Evolutionary conservation across 1,140 invertebrate species (phyloP).

Genomic region (Manduca sexta): DNA sequence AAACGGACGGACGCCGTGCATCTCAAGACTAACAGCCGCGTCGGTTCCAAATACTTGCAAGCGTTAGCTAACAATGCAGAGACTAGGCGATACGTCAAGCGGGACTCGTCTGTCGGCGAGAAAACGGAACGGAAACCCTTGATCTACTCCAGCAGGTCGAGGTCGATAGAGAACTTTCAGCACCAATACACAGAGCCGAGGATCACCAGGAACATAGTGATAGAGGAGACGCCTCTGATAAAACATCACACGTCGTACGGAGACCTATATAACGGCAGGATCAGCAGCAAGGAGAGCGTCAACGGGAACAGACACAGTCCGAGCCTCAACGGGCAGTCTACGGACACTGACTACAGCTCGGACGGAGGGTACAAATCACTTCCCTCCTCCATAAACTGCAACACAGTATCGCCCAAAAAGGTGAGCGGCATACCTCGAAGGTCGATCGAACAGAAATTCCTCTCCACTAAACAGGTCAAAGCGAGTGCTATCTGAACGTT

Average conservation of each 20-base stretch:
- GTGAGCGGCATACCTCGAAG: slow-evolving; percentile 67
- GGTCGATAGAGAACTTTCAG: slow-evolving; percentile 69
- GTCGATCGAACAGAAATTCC: slow-evolving; percentile 59
- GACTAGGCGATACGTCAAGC: slow-evolving; percentile 45
- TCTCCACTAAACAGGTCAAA: slow-evolving; percentile 54
- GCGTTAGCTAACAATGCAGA: slow-evolving; percentile 48
- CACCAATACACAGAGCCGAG: slow-evolving; percentile 45
- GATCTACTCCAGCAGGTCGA: slow-evolving; percentile 51
- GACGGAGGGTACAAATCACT: slow-evolving; percentile 71
- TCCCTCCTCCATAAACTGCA: slow-evolving; percentile 67
- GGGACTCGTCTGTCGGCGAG: slow-evolving; percentile 49
- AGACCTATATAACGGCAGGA: slow-evolving; percentile 59
- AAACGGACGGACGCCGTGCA: slow-evolving; percentile 33
- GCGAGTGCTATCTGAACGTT: slow-evolving; percentile 50
- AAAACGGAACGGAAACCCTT: slow-evolving; percentile 37
- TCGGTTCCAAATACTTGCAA: slow-evolving; percentile 67
- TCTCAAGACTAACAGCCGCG: slow-evolving; percentile 57
- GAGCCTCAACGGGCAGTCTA: slow-evolving; percentile 60
- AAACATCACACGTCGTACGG: slow-evolving; percentile 68
- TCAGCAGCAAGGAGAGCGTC: slow-evolving; percentile 57
- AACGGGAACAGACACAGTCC: slow-evolving; percentile 60
- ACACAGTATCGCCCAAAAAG: slow-evolving; percentile 55
- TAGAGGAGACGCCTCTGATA: slow-evolving; percentile 40
- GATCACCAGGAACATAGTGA: slow-evolving; percentile 34
- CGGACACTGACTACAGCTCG: slow-evolving; percentile 69